A percentile compares a stretch with the other conserved stretches of the same genome.
phyloP scores from a whole-genome alignment of 2,113 vertebrate genomes.

The Phrynosoma blainvillii region DNA sequence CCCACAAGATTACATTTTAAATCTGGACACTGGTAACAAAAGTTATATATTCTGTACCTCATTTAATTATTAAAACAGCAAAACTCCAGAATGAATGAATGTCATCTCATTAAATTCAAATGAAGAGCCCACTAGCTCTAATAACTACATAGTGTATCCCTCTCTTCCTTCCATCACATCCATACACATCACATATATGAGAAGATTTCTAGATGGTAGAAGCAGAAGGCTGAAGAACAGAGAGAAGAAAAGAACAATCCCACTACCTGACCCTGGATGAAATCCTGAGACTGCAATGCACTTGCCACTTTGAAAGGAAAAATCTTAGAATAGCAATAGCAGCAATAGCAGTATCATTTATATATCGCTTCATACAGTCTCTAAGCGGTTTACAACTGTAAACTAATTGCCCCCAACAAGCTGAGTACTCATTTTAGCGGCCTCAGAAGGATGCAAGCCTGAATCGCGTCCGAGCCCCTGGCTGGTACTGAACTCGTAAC shows the following conservation, averaged over 20 bases:
- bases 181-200: not conserved
- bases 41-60: not conserved
- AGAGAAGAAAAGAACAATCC: not conserved
- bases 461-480: no score
- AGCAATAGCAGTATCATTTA: no score
- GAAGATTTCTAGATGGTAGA: not conserved
- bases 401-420: no score
- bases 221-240: not conserved
- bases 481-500: no score
- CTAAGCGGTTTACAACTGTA: no score
- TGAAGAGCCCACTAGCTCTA: not conserved
- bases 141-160: not conserved
- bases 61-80: conserved; percentile 14
- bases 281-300: not conserved
- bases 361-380: no score
- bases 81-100: not conserved
- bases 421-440: no score
- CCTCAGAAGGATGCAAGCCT: no score
- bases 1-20: not conserved
- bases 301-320: no score
- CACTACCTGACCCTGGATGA: not conserved
- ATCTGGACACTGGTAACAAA: not conserved
- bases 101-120: not conserved
- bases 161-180: not conserved
- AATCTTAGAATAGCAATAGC: no score